phyloP scores from a whole-genome alignment of 2,888 invertebrate genomes.

The Dione juno region DNA sequence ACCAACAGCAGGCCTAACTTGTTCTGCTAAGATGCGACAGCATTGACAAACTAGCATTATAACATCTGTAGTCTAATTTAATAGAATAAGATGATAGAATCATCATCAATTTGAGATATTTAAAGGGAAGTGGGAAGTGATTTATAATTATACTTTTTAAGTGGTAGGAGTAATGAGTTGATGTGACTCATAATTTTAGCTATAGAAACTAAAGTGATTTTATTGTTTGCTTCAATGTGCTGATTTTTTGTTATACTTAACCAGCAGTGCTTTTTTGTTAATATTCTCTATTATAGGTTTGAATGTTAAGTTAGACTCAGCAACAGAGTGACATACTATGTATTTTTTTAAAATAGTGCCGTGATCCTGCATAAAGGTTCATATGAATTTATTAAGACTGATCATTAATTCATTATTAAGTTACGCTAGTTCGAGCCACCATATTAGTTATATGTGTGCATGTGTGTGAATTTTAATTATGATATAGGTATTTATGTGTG shows the following conservation, averaged over 20 bases:
- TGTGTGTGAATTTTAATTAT: constrained; percentile 64
- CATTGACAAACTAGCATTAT: constrained; percentile 46
- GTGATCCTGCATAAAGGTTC: constrained; percentile 59
- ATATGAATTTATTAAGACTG: constrained; percentile 78
- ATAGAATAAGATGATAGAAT: constrained; percentile 63
- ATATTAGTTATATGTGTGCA: constrained; percentile 65
- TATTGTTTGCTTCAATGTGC: constrained; percentile 69
- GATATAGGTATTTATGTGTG: constrained; percentile 68
- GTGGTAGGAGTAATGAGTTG: constrained; percentile 55
- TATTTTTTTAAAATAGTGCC: constrained; percentile 62
- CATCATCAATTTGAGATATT: constrained; percentile 47
- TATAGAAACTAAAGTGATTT: constrained; percentile 54
- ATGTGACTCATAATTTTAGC: constrained; percentile 36
- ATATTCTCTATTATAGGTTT: constrained; percentile 70
- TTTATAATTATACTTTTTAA: constrained; percentile 50
- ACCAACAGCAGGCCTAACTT: constrained; percentile 36
- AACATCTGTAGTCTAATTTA: constrained; percentile 57
- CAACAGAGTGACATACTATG: constrained; percentile 71
- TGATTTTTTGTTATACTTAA: constrained; percentile 69
- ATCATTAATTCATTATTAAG: constrained; percentile 81
- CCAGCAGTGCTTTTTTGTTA: constrained; percentile 77
- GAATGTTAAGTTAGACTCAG: constrained; percentile 74
- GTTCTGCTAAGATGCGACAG: constrained; percentile 24
- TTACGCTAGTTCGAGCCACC: constrained; percentile 78
- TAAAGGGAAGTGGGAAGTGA: constrained; percentile 48